Percentiles rank a stretch among this genome's conserved stretches.
Evolutionary conservation across 2,797 vertebrate species (phyloP).

Genomic region (Geotria australis): DNA sequence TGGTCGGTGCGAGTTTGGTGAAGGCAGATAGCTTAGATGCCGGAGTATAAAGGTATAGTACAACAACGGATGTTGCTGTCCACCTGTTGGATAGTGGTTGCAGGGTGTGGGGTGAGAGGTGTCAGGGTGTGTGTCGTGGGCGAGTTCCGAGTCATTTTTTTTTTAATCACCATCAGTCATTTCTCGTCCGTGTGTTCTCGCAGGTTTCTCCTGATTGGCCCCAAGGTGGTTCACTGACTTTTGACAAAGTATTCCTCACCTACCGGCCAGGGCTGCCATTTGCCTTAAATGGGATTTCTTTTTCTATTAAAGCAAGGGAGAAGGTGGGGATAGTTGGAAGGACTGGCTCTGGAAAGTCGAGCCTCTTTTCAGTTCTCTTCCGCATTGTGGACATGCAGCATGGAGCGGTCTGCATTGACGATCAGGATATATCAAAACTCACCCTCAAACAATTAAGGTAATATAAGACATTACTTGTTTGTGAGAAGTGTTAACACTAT

Average conservation of each 20-base stretch:
- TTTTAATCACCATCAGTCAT: too few species aligned
- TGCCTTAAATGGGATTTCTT: slow-evolving; percentile 41
- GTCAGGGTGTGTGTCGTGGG: too few species aligned
- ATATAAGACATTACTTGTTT: too few species aligned
- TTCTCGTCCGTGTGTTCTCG: background rate
- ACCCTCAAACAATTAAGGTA: background rate
- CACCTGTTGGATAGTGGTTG: too few species aligned
- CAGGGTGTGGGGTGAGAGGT: too few species aligned
- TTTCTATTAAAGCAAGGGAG: slow-evolving; percentile 39
- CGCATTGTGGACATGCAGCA: slow-evolving; percentile 50
- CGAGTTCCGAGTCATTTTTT: too few species aligned
- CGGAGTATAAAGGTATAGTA: too few species aligned
- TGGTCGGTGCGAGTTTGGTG: too few species aligned
- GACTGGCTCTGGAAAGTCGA: slow-evolving; percentile 83
- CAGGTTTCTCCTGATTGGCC: slow-evolving; percentile 38
- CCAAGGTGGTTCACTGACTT: slow-evolving; percentile 31
- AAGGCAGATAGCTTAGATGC: too few species aligned
- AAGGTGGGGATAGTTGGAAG: slow-evolving; percentile 74
- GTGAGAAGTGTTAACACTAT: too few species aligned
- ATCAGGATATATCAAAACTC: slow-evolving; percentile 12
- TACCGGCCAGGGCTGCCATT: slow-evolving; percentile 47
- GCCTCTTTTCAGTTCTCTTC: slow-evolving; percentile 57
- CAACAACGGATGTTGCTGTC: too few species aligned
- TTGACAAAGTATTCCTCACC: slow-evolving; percentile 23
- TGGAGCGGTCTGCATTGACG: slow-evolving; percentile 47